phyloP scores from a whole-genome alignment of 2,797 vertebrate genomes.

The Poeciliopsis presidionis region DNA sequence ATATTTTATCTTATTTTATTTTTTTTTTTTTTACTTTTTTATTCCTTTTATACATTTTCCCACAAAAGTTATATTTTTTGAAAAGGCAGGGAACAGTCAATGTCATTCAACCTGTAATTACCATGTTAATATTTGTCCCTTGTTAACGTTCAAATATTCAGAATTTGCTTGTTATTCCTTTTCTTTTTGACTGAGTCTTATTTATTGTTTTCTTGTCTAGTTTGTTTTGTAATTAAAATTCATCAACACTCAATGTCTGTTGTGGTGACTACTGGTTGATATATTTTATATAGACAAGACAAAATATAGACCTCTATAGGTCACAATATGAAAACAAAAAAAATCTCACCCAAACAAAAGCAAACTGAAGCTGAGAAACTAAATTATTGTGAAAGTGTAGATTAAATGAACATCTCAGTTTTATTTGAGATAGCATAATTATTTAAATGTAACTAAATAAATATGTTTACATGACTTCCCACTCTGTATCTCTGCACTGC shows the following conservation, averaged over 20 bases:
- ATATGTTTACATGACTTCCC: too few species aligned
- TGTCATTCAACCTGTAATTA: conserved; percentile 27
- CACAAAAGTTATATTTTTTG: conserved; percentile 19
- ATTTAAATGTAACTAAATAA: background rate
- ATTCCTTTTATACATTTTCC: conserved; percentile 16
- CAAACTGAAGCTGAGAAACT: background rate
- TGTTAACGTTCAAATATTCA: conserved; percentile 62
- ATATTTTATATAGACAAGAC: background rate
- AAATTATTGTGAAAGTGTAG: background rate
- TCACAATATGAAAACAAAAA: background rate
- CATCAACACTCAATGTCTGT: conserved; percentile 35
- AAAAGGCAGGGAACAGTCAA: conserved; percentile 24
- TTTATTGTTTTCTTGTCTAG: conserved; percentile 72
- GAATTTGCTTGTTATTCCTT: conserved; percentile 53
- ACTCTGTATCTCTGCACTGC: background rate
- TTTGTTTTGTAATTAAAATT: conserved; percentile 77
- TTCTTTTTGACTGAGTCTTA: conserved; percentile 61
- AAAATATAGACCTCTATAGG: background rate
- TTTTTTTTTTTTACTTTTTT: conserved; percentile 1
- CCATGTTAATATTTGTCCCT: conserved; percentile 46
- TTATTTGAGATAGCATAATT: background rate
- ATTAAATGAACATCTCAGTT: background rate
- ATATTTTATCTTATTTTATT: conserved; percentile 35
- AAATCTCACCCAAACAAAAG: background rate
- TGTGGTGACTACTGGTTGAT: background rate